Base-by-base conservation (phyloP, 2,888 invertebrate species). In the Trypoxylon attenuatum region DNA sequence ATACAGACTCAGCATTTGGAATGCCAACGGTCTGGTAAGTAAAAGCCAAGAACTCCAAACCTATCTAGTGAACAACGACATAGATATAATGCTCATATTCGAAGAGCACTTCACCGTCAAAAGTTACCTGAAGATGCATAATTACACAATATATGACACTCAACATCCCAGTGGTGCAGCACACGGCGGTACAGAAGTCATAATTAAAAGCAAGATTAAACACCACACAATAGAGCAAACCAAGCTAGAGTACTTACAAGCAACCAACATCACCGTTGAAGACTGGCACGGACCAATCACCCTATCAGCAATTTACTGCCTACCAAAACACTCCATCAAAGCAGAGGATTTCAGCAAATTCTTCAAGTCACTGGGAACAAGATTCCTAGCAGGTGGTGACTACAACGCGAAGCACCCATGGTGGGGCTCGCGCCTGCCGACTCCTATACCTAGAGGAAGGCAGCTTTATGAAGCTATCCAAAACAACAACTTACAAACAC, bases 341-440 rank as follows among this genome's bases (percentile, higher is more conserved):
- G 5, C 16, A 41, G 41, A 41, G n/a, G 18, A 5, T 5, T 41
- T 8, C 18, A 18, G 8, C 5, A 1, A 67, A 2, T 69, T 66
- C 46, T 58, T 72, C 51, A 43, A 64, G 19, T 47, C 47, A 21
- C 45, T 75, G 18, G 73, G 71, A 29, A 27, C 39, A 15, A 45
- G 61, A 21, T 73, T 69, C 52, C 47, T 69, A 13, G 61, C 58
- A 15, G 64, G 70, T 2, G 73, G 65, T n/a, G 61, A 70, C 10
- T 69, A 51, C 38, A 76, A 71, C 46, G 68, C 66, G 2, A 68
- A 73, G 39, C 72, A 73, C 43, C 60, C 51, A 2, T 16, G 33
- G 22, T 76, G 74, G 75, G 78, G 79, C 6, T 73, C 71, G 13
- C 62, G 71, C 56, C 46, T 64, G 23, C 63, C 33, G 1, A 68